phyloP scores from a whole-genome alignment of 2,113 vertebrate species.

The Tragelaphus buxtoni region DNA sequence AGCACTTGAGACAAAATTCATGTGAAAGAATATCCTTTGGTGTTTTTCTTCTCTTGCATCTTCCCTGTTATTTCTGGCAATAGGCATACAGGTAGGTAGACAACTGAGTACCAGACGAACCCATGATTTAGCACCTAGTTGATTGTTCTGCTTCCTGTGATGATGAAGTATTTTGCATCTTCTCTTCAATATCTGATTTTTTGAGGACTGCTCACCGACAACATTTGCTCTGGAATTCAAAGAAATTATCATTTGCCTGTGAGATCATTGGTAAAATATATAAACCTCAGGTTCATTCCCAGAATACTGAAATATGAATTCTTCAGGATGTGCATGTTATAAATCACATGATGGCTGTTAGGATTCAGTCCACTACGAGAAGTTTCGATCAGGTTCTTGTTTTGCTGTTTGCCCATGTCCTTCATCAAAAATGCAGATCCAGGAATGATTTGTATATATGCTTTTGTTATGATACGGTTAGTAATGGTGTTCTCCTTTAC shows the following conservation, averaged over 20 bases:
- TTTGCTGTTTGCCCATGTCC: fast-evolving
- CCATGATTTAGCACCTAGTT: not conserved
- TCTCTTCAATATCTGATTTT: not conserved
- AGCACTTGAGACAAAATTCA: not conserved
- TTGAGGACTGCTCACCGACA: not conserved
- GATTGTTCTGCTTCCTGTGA: not conserved
- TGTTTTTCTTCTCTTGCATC: not conserved
- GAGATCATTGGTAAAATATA: not conserved
- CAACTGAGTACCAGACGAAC: not conserved
- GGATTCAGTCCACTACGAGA: not conserved
- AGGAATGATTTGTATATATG: not conserved
- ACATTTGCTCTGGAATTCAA: not conserved
- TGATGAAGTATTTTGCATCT: not conserved
- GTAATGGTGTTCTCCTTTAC: not conserved
- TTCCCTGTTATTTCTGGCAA: not conserved
- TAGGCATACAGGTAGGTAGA: not conserved
- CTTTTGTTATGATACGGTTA: not conserved
- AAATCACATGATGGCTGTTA: not conserved
- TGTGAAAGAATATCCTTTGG: not conserved
- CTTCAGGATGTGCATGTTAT: not conserved
- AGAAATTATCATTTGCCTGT: not conserved
- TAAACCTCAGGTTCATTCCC: not conserved
- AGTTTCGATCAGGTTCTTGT: not conserved
- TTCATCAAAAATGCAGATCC: not conserved
- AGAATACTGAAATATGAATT: not conserved